Base-by-base conservation (phyloP, 2,888 invertebrate genomes). In the Mesochorus sp. region DNA sequence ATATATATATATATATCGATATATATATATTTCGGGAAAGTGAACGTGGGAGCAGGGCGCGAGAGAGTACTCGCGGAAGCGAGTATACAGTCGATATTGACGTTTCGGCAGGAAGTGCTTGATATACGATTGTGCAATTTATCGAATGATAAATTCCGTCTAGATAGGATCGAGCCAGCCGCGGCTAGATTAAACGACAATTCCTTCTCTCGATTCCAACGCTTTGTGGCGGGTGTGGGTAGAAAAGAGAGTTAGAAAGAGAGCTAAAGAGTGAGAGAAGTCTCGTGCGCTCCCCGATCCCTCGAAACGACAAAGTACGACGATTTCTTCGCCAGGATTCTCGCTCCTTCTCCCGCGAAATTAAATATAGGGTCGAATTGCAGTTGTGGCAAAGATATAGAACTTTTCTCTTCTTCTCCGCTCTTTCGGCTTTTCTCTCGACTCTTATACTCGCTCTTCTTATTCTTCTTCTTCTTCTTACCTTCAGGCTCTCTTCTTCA, bases 141-240 rank as follows among this genome's bases (percentile, higher is more conserved):
- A 90, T 90, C 88, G 89, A 90, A 90, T 90, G 90, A 90, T 91
- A 90, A 89, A 91, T 90, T 90, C 85, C 85, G 78, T 80, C 77
- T 80, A 87, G 90, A 90, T 91, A 88, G 90, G 86, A 90, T 89
- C 90, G 78, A 70, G 73, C 47, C 34, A 74, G 78, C 70, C 70
- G 85, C 86, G 87, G 88, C 88, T 89, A 88, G 90, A 90, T 91
- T 90, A 90, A 90, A 90, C 88, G 89, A 85, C 88, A 85, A 89
- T 88, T 89, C 84, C 82, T 84, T 84, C 81, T 85, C 79, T 28
- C 44, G 37, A 66, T 70, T 76, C 59, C 73, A 49, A 34, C 34
- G 44, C 26, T 62, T 68, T 39, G 28, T 21, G 6, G 28, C 31
- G 42, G 53, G 64, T 21, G 28, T 19, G 47, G 17, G 39, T 8